Evolutionary conservation across 2,113 vertebrate genomes (phyloP).

Genomic region (Crypturellus undulatus): DNA sequence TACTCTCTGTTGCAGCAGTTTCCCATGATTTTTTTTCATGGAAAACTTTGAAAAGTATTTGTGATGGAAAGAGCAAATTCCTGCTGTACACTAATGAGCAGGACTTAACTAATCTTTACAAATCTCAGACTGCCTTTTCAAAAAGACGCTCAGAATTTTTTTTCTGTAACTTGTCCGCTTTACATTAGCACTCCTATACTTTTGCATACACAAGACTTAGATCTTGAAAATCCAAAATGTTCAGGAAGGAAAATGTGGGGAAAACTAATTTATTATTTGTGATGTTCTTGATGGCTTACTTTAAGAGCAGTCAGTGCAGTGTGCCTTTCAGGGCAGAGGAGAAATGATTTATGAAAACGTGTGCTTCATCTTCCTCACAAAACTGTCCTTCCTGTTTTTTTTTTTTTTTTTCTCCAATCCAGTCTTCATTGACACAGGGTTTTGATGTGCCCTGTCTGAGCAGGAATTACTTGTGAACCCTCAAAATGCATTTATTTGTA

Average conservation of each 20-base stretch:
- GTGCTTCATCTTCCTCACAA: not conserved
- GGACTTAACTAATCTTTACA: not conserved
- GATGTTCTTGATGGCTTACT: not conserved
- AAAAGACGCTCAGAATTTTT: not conserved
- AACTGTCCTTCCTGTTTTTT: not conserved
- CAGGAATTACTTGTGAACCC: not conserved
- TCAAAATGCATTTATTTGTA: not conserved
- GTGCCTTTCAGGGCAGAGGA: not conserved
- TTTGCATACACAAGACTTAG: accelerated
- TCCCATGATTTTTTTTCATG: not conserved
- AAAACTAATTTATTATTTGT: not conserved
- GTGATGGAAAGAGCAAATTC: accelerated
- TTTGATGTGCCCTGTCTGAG: not conserved
- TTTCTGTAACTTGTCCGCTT: not conserved
- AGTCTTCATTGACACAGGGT: not conserved
- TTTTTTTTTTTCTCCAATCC: not conserved
- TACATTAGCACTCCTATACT: not conserved
- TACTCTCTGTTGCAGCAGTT: not conserved
- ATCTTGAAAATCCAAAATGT: not conserved
- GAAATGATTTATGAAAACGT: slow-evolving; percentile 17
- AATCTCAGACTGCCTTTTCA: not conserved
- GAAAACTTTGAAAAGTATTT: not conserved
- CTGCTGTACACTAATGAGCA: not conserved
- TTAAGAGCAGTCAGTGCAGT: not conserved
- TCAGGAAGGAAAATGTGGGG: not conserved